These are phyloP conservation scores for Axis porcinus DNA, from an alignment of 2,113 vertebrate species.

Conservation along the genomic window DNA sequence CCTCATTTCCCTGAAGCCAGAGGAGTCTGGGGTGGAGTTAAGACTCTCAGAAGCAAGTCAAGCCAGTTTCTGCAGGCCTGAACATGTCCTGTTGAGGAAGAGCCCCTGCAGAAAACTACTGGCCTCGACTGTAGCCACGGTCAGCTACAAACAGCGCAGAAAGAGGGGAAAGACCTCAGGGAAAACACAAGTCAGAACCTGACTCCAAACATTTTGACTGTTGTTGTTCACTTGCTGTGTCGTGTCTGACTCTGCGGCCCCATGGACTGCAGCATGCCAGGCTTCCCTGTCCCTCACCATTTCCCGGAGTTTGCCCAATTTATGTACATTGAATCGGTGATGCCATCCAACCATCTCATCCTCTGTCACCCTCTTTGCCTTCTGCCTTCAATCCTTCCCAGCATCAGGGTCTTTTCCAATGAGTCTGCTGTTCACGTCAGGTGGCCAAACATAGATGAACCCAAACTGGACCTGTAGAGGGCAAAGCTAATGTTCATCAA, in stretches of 20 bases:
- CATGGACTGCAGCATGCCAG: neutral
- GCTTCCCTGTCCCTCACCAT: neutral
- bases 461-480: neutral
- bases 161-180: neutral
- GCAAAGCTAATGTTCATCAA: neutral
- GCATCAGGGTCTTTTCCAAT: neutral
- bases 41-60: conserved; percentile 48
- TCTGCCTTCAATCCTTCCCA: neutral
- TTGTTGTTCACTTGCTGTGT: neutral
- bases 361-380: neutral
- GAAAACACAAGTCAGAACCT: neutral
- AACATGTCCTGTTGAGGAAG: neutral
- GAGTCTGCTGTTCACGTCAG: neutral
- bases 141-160: neutral
- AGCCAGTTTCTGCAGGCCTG: conserved; percentile 45
- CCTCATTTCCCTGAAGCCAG: neutral
- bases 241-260: neutral
- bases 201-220: neutral
- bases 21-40: conserved; percentile 25
- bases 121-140: neutral
- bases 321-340: neutral
- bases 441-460: neutral
- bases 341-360: neutral
- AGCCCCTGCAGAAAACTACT: neutral
- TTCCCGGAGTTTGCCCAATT: neutral